These are phyloP conservation scores for Manacus vitellinus DNA, from an alignment of 2,113 vertebrate species.

Conservation along the genomic window DNA sequence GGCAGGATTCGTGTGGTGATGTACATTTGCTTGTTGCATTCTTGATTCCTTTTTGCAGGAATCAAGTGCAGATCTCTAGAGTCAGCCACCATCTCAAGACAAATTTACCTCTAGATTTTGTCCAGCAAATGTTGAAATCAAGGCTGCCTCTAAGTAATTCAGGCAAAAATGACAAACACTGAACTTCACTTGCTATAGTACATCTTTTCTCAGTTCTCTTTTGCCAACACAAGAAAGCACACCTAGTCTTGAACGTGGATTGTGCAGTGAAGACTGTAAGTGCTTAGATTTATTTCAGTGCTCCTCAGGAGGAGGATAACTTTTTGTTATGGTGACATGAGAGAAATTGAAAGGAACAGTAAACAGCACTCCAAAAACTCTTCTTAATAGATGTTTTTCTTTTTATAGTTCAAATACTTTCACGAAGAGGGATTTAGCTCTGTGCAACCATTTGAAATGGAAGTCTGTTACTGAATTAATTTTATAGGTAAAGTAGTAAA, in stretches of 20 bases:
- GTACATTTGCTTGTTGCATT: not conserved
- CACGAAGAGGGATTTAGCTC: not conserved
- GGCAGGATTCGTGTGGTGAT: not conserved
- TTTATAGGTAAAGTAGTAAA: not conserved
- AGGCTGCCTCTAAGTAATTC: not conserved
- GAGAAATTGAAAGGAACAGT: not conserved
- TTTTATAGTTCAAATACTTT: not conserved
- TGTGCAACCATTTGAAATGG: not conserved
- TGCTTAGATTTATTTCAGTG: not conserved
- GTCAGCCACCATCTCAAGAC: not conserved
- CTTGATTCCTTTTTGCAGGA: not conserved
- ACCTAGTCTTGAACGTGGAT: not conserved
- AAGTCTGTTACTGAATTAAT: not conserved
- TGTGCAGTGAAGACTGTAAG: not conserved
- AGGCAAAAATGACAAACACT: not conserved
- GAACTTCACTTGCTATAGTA: not conserved
- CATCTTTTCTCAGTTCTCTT: not conserved
- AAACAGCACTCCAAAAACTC: not conserved
- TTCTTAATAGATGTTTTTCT: not conserved
- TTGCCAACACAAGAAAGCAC: not conserved
- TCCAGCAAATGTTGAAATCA: not conserved
- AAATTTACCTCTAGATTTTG: not conserved
- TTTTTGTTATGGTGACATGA: not conserved
- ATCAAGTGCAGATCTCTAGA: not conserved
- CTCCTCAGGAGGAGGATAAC: not conserved